These are phyloP conservation scores for Coregonus sp. DNA, from an alignment of 2,797 vertebrate genomes.

Conservation along the genomic window DNA sequence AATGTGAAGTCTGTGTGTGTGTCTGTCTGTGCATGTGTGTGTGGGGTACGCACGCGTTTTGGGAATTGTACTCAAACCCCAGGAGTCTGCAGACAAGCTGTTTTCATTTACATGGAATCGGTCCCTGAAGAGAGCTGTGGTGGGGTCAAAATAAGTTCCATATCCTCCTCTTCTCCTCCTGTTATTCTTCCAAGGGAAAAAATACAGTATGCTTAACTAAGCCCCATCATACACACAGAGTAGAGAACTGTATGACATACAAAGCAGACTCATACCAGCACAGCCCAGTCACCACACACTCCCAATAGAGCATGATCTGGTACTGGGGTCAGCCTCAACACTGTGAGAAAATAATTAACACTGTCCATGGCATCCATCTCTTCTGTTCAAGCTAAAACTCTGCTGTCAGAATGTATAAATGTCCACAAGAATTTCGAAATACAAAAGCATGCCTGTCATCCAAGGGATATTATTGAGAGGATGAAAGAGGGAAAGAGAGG, in stretches of 20 bases:
- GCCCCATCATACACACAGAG: not conserved
- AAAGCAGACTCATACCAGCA: not conserved
- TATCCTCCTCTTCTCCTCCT: not conserved
- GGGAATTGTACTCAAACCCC: no score
- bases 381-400: not conserved
- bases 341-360: not conserved
- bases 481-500: not conserved
- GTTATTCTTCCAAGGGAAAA: not conserved
- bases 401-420: not conserved
- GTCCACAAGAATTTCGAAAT: not conserved
- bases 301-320: not conserved
- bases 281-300: constrained; percentile 12
- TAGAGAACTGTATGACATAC: not conserved
- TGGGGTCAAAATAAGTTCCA: not conserved
- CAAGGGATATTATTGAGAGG: not conserved
- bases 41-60: no score
- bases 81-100: not conserved
- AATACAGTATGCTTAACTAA: not conserved
- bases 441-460: not conserved
- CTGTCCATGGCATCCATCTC: not conserved
- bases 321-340: not conserved
- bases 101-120: not conserved
- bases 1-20: not conserved
- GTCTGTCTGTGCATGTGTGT: no score
- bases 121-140: not conserved